Evolutionary conservation across 2,113 vertebrate species (phyloP), one percentile per base, ranked within the genome.

Genomic region (Cinclus cinclus): DNA sequence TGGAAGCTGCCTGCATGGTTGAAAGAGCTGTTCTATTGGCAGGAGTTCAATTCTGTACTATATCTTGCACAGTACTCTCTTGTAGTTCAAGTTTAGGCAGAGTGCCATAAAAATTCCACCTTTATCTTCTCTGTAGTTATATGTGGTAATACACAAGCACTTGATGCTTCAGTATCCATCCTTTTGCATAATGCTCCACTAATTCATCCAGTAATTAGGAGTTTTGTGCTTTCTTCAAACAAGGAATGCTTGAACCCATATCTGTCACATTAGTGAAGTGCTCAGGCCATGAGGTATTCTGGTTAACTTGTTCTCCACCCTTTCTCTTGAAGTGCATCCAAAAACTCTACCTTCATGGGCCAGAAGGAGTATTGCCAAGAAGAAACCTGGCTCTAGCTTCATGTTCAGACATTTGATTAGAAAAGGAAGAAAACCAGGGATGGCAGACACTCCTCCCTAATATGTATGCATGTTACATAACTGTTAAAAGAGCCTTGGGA

Each of bases 271-370:
- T 77, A 70, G 35, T 22, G 49, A 88, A 67, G 55, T 63, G 63
- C 59, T 85, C 23, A 53, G 59, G 88, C 46, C 31, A 20, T 67
- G 80, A 93, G 55, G 30, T 88, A 69, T 77, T 92, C 30, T 80
- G 28, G 63, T 59, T 90, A 77, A 76, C 41, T 91, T 85, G 35
- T 21, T 83, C 71, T 93, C 75, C 71, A 80, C 67, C 30, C 63
- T 69, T 77, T 93, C 37, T 83, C 83, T 93, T 94, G 90, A 94
- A 88, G 33, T 44, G 33, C 42, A 47, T 78, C 83, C 88, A 94
- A 85, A 77, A 88, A 65, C 8, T 15, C 39, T 82, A 42, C 41
- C 15, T 24, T 83, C 1, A 0, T 59, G 55, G 42, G 71, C 95
- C 92, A 92, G 58, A 68, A 83, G 59, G 46, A 81, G 47, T 35